Evolutionary conservation across 2,797 vertebrate species (phyloP).

Genomic region (Platyrinchus mystaceus): DNA sequence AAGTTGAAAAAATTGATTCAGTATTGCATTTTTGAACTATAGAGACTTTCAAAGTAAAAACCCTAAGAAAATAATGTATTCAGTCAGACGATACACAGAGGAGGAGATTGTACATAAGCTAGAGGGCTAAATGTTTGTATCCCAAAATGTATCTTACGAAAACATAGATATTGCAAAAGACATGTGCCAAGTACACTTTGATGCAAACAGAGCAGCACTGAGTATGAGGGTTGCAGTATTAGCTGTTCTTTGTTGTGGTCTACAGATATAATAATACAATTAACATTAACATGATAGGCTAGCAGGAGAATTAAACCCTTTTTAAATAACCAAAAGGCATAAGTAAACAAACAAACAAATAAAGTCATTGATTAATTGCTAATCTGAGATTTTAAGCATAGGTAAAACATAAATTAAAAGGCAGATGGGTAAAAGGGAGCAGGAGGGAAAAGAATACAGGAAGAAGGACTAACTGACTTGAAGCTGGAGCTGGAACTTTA

Average conservation of each 20-base stretch:
- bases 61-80: background rate
- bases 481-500: background rate
- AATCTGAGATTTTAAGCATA: background rate
- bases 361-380: background rate
- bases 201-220: background rate
- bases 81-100: background rate
- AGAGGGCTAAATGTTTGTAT: background rate
- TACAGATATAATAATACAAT: background rate
- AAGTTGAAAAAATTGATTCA: constrained; percentile 10
- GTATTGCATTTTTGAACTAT: background rate
- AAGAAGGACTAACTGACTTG: background rate
- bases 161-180: background rate
- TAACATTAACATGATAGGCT: background rate
- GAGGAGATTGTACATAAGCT: background rate
- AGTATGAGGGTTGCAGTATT: background rate
- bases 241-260: background rate
- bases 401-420: background rate
- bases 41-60: constrained; percentile 8
- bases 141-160: background rate
- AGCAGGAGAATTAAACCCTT: background rate
- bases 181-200: background rate
- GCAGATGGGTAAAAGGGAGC: background rate
- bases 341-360: background rate
- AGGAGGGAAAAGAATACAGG: background rate
- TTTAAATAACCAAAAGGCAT: background rate